Base-by-base conservation (phyloP, 2,888 invertebrate genomes). In the Protodeltote pygarga region DNA sequence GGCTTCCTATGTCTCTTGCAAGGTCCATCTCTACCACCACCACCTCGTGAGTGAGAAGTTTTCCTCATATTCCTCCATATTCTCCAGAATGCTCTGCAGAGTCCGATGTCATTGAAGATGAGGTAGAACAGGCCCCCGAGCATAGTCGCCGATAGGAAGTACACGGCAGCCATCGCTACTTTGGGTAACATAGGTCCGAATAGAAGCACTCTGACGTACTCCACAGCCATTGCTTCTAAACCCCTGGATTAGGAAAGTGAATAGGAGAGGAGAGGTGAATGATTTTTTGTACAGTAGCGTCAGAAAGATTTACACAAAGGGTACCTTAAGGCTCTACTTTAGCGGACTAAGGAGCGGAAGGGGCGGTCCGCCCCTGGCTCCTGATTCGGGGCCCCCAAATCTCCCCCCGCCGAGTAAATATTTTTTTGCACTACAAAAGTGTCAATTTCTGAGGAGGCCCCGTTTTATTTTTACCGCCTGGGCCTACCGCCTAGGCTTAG, bases 61-160 rank as follows among this genome's bases (percentile, higher is more conserved):
- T 77, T 85, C 63, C 64, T 75, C 87, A 90, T 87, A 34, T 85
- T 87, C 42, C 74, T 68, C 97, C 97, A 97, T 20, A 96, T 89
- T 77, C 94, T 93, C 83, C 95, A 95, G 37, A 96, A 92, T 0
- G 95, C 93, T 20, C 83, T 69, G 13, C 94, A 93, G 51, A 98
- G 87, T 10, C 98, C 98, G 54, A 96, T 94, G 74, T 96, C 96
- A 64, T 95, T 95, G 82, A 95, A 95, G 65, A 94, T 95, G 63
- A 96, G 94, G 79, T 96, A 95, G 69, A 96, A 93, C 3, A 98
- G 92, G 5, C 97, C 96, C 20, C 95, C 96, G 21, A 97, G 91
- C 5, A 95, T 94, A 0, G 93, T 71, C 14, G 93, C 93, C 0
- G 96, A 95, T 0, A 96, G 37, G 0, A 93, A 63, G 72, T 96